A percentile compares a stretch with the other conserved stretches of the same genome.
These are phyloP conservation scores for Formica aserva DNA, from an alignment of 2,888 invertebrate species.

Conservation along the genomic window DNA sequence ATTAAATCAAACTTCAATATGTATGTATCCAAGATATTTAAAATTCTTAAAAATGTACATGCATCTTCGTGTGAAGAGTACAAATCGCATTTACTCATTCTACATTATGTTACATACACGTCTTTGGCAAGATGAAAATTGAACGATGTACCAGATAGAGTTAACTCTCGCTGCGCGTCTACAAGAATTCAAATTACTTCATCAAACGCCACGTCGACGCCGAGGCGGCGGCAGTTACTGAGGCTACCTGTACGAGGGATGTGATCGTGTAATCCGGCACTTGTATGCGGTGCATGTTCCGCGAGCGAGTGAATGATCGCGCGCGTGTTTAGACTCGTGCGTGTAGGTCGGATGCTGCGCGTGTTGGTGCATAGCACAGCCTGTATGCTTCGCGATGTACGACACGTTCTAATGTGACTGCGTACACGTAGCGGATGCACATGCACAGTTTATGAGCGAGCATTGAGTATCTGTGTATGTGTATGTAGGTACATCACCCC, in stretches of 20 bases:
- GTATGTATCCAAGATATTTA: not conserved
- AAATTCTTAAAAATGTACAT: not conserved
- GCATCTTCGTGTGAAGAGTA: not conserved
- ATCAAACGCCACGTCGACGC: slow-evolving; percentile 31
- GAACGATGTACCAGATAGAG: slow-evolving; percentile 27
- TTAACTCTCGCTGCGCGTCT: slow-evolving; percentile 31
- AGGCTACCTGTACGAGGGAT: slow-evolving; percentile 43
- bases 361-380: slow-evolving; percentile 8
- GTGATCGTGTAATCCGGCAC: slow-evolving; percentile 62
- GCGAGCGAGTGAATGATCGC: slow-evolving; percentile 14
- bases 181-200: slow-evolving; percentile 57
- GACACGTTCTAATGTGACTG: slow-evolving; percentile 58
- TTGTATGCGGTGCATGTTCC: slow-evolving; percentile 51
- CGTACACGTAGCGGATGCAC: slow-evolving; percentile 43
- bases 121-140: slow-evolving; percentile 21
- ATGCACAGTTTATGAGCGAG: slow-evolving; percentile 46
- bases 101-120: not conserved
- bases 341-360: not conserved
- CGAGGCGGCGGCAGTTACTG: slow-evolving; percentile 27
- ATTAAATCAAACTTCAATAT: not conserved
- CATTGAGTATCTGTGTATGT: not conserved
- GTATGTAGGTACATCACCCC: slow-evolving; percentile 36
- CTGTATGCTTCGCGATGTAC: slow-evolving; percentile 58
- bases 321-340: slow-evolving; percentile 30
- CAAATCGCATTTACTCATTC: slow-evolving; percentile 11